Conservation (phyloP, 53 echinoderm and acorn worm species). For the Paracentrotus lividus region DNA sequence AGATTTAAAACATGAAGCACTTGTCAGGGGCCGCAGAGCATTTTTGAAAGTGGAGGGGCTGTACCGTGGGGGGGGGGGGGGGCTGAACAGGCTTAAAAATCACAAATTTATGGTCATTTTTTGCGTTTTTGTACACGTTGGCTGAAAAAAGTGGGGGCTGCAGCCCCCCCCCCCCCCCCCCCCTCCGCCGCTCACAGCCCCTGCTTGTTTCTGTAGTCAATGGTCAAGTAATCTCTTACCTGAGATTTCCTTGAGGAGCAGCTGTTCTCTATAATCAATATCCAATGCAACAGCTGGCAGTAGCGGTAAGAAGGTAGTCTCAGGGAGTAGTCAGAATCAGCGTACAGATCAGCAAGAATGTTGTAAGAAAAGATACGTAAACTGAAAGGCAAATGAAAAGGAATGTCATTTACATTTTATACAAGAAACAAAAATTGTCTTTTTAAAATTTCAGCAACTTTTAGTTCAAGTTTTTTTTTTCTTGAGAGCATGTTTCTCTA, state of each 20-base stretch:
- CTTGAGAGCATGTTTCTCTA: background rate
- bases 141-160: no score
- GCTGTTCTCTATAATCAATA: conserved; percentile 91
- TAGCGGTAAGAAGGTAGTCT: conserved; percentile 90
- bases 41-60: no score
- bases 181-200: no score
- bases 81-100: no score
- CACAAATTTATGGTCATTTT: no score
- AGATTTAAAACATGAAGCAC: no score
- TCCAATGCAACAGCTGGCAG: conserved; percentile 81
- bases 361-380: conserved; percentile 95
- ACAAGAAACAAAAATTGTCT: background rate
- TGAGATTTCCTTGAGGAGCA: conserved; percentile 86
- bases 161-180: no score
- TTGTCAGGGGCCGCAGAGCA: no score
- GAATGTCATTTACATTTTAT: no score
- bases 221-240: conserved; percentile 78
- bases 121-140: no score
- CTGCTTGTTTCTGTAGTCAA: no score
- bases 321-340: conserved; percentile 87
- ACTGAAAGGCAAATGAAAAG: conserved; percentile 65
- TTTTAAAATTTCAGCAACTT: background rate
- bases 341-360: conserved; percentile 93
- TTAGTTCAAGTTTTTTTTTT: background rate
- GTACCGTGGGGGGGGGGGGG: no score